Conservation (phyloP, 2,797 vertebrate species). For the Lutjanus campechanus region DNA sequence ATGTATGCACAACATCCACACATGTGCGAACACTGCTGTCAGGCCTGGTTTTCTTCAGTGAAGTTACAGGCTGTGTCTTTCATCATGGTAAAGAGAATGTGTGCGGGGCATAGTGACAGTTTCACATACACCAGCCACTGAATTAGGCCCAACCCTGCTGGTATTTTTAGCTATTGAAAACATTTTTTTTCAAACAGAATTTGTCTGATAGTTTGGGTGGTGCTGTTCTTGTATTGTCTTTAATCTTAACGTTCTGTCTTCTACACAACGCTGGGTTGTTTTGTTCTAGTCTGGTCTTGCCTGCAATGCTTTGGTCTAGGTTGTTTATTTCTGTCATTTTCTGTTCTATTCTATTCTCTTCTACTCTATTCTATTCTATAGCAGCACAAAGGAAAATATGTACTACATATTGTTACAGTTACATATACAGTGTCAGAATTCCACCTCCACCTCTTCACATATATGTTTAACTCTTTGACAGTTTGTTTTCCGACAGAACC, state of each 20-base stretch:
- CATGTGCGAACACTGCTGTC: slow-evolving; percentile 45
- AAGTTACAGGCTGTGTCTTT: slow-evolving; percentile 65
- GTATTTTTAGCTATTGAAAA: slow-evolving; percentile 67
- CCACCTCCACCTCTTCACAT: slow-evolving; percentile 18
- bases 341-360: slow-evolving; percentile 27
- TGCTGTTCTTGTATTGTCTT: slow-evolving; percentile 48
- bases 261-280: slow-evolving; percentile 19
- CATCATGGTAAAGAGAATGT: slow-evolving; percentile 60
- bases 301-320: slow-evolving; percentile 30
- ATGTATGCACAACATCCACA: slow-evolving; percentile 22
- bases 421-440: slow-evolving; percentile 11
- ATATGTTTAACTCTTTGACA: slow-evolving; percentile 52
- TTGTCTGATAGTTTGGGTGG: slow-evolving; percentile 61
- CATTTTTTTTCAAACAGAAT: slow-evolving; percentile 44
- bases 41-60: slow-evolving; percentile 51
- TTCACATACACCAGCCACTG: slow-evolving; percentile 39
- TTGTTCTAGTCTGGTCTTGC: slow-evolving; percentile 39
- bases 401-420: slow-evolving; percentile 17
- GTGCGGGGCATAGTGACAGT: slow-evolving; percentile 63
- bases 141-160: slow-evolving; percentile 49
- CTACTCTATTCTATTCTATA: background rate
- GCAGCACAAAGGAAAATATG: slow-evolving; percentile 1
- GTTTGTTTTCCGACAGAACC: slow-evolving; percentile 25
- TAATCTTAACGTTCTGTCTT: slow-evolving; percentile 45
- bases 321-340: slow-evolving; percentile 23